Evolutionary conservation across 2,797 vertebrate species (phyloP), one percentile per base, ranked within the genome.

Genomic region (Sebastes oblongus): DNA sequence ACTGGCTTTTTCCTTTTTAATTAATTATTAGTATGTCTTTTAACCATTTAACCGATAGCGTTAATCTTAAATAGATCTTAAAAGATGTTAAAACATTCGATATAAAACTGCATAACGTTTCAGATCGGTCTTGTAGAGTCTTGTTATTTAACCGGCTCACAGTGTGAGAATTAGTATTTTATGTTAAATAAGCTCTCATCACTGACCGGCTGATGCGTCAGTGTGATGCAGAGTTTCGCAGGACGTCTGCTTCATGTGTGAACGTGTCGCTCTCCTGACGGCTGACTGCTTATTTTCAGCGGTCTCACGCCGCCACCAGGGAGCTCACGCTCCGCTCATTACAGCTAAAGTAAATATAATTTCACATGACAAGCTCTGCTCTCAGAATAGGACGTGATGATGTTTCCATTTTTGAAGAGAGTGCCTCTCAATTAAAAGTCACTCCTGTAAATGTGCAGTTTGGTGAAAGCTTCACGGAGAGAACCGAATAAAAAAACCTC

Each of bases 241-340:
- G 56, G 70, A 46, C 58, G 54, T 29, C 39, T 65, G 56, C n/a
- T 16, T 20, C n/a, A 24, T 42, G 39, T 42, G 39, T 42, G 39
- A 42, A 42, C 13, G 13, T 3, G 39, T 42, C 39, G 39, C 39
- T 42, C 39, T 14, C 39, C 39, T 42, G 39, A 6, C 39, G 39
- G 13, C 39, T 16, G 39, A 14, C 39, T 13, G 64, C 56, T 77
- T 74, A 69, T 88, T 88, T 85, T 80, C 78, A 80, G 80, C 32
- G 42, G 65, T 75, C 60, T 36, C 52, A 13, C 14, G 1, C 11
- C 68, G 32, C 61, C 78, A 64, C 68, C 34, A 0, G 76, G 74
- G 74, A 83, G 81, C 36, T 6, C 4, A 2, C 18, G 22, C 70
- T 66, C 39, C 11, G 59, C 74, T 87, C 81, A 77, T 83, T 36